Base-by-base conservation (phyloP, 2,797 vertebrate species). In the Xenentodon cancila region DNA sequence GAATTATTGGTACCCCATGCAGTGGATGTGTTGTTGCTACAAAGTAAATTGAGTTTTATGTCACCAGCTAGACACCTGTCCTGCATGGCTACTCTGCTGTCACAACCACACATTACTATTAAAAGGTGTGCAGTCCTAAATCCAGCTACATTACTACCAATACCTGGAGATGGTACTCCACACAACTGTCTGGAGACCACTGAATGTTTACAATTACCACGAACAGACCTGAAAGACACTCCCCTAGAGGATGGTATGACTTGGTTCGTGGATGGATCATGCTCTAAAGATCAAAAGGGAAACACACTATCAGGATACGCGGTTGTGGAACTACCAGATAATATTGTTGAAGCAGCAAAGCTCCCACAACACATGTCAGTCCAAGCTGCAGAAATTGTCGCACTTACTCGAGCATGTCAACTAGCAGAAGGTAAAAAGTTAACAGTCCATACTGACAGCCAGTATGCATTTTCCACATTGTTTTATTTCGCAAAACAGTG, bases 231-330 rank as follows among this genome's bases (percentile, higher is more conserved):
- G 0, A 13, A 19, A 37, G 30, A 53, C 51, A 34, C 9, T 5
- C n/a, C 30, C 1, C 2, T 40, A 0, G 0, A 5, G 0, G n/a
- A 40, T 0, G 32, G 18, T 0, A 0, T 1, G 3, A 1, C 1
- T 0, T 20, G n/a, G n/a, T 53, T 20, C 19, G 32, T 40, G 0
- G 52, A 53, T 20, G 16, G 56, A 0, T 58, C 21, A 7, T 32
- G 22, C 4, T 18, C 4, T 0, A 45, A 18, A 19, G 11, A 7
- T 0, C 1, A 9, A 0, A 32, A 0, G 1, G 22, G 43, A 7
- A 0, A 13, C 9, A 47, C 9, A 1, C 3, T 15, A 1, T 7
- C 22, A 7, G 56, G 52, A 0, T 40, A 47, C 7, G 42, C 56
- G 0, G 44, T 58, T 8, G 43, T 32, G 2, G 0, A 17, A 5